Percentiles rank a stretch among this genome's conserved stretches.
These are phyloP conservation scores for Telmatochromis sp. DNA, from an alignment of 2,113 vertebrate genomes.

Conservation along the genomic window DNA sequence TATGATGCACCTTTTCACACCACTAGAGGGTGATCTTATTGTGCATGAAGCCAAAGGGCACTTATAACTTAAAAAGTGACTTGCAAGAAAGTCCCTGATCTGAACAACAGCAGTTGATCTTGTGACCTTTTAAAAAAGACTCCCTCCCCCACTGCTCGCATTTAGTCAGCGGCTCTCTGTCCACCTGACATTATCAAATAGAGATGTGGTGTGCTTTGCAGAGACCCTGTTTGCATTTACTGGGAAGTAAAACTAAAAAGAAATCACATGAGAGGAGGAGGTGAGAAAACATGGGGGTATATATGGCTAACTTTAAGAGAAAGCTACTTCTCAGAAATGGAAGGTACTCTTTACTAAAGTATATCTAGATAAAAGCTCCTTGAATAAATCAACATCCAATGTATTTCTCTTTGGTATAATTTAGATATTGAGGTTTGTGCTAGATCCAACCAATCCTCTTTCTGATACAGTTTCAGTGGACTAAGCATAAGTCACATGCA, in stretches of 20 bases:
- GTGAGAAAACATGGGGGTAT: neutral
- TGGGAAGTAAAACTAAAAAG: slow-evolving; percentile 15
- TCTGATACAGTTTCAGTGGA: neutral
- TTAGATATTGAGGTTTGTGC: neutral
- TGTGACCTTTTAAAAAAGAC: neutral
- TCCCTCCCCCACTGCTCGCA: neutral
- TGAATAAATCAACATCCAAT: neutral
- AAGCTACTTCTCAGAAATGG: slow-evolving; percentile 9
- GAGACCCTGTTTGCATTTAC: neutral
- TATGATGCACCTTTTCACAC: neutral
- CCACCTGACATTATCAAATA: neutral
- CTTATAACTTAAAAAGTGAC: neutral
- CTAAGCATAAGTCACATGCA: neutral
- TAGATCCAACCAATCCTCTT: neutral
- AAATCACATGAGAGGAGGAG: neutral
- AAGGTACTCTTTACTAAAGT: neutral
- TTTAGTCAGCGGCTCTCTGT: neutral
- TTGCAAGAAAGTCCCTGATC: neutral
- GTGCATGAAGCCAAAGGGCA: neutral
- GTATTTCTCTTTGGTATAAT: neutral
- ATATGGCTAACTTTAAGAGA: neutral
- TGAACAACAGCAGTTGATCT: neutral
- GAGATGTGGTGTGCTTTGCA: neutral
- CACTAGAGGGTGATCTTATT: slow-evolving; percentile 18
- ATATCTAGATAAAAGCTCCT: neutral